Conservation (phyloP, 1,140 invertebrate species). For the Aphidius gifuensis region DNA sequence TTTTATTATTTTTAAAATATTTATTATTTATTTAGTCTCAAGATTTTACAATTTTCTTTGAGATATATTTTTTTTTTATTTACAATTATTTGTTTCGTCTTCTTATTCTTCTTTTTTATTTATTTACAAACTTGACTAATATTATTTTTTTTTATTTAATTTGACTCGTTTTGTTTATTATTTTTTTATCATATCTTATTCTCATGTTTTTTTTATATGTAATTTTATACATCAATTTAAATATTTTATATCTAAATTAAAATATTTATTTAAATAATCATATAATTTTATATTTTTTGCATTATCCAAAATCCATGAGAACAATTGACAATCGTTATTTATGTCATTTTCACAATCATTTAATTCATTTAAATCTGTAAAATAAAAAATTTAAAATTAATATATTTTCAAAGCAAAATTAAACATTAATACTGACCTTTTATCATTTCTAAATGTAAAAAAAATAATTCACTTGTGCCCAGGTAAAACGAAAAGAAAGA, state of each 20-base stretch:
- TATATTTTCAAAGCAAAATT: not conserved
- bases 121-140: not conserved
- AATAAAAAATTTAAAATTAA: not conserved
- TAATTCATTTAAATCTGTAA: conserved; percentile 7
- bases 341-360: conserved; percentile 1
- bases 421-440: not conserved
- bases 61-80: not conserved
- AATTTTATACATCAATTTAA: not conserved
- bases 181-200: too few species aligned
- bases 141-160: not conserved
- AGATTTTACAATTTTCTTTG: conserved; percentile 12
- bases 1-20: conserved; percentile 21
- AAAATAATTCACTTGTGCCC: too few species aligned
- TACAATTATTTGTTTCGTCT: not conserved
- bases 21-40: conserved; percentile 23
- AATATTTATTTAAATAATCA: not conserved
- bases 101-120: not conserved
- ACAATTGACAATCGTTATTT: not conserved
- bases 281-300: not conserved
- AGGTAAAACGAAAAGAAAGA: too few species aligned
- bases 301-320: conserved; percentile 12
- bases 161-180: too few species aligned
- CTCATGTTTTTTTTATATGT: not conserved
- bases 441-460: too few species aligned
- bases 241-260: not conserved